Conservation (phyloP, 1,140 invertebrate genomes). For the Pygmarrhopalites habei region DNA sequence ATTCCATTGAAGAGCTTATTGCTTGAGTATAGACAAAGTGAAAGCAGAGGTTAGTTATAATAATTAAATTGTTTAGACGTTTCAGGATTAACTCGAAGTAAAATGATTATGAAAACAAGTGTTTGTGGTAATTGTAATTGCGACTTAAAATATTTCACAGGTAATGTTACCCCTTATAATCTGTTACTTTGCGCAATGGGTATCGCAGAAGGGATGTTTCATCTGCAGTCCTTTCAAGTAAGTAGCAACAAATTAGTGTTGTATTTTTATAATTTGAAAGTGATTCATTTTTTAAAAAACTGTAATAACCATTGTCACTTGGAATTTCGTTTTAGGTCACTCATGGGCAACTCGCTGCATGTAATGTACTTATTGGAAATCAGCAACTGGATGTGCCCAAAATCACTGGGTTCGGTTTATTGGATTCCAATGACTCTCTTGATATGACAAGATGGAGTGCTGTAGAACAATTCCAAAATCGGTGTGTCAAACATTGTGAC, state of each 20-base stretch:
- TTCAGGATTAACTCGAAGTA: no score
- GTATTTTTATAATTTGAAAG: not conserved
- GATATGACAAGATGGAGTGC: conserved; percentile 71
- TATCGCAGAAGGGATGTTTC: conserved; percentile 36
- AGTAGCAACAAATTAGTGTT: no score
- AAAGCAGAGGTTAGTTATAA: no score
- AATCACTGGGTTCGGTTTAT: conserved; percentile 62
- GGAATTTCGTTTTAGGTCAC: conserved; percentile 52
- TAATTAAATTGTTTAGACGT: no score
- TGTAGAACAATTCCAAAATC: conserved; percentile 62
- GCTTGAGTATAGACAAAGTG: conserved; percentile 15
- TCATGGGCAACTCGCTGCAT: conserved; percentile 63
- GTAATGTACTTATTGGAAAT: conserved; percentile 59
- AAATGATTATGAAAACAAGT: no score
- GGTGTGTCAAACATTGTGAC: conserved; percentile 61
- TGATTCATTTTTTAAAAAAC: conserved; percentile 12
- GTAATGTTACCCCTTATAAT: conserved; percentile 20
- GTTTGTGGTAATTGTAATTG: no score
- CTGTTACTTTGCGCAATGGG: conserved; percentile 37
- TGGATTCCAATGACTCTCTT: conserved; percentile 46
- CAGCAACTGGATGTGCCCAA: conserved; percentile 58
- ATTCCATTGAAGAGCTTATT: conserved; percentile 30
- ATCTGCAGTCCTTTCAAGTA: conserved; percentile 32
- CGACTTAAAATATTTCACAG: no score
- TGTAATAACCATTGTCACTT: not conserved